Conservation (phyloP, 1,140 invertebrate genomes). For the Euura saliciscinereae region DNA sequence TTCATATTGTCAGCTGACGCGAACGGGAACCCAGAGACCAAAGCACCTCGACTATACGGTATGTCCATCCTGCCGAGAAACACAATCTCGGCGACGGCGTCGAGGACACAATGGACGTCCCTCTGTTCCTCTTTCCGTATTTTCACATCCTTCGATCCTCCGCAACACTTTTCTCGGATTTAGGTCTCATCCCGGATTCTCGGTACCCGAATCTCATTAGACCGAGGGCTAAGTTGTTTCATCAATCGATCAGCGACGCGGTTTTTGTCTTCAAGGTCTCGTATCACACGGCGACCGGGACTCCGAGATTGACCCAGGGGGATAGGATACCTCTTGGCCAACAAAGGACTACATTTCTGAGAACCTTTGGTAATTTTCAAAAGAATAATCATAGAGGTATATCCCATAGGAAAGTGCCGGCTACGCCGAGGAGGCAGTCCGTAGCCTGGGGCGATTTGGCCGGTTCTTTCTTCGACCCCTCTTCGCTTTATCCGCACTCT, state of each 20-base stretch:
- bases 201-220: background rate
- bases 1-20: too few species aligned
- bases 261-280: background rate
- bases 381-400: constrained; percentile 5
- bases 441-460: background rate
- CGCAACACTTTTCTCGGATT: background rate
- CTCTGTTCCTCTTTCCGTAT: background rate
- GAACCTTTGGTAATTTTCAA: constrained; percentile 7
- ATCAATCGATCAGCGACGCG: background rate
- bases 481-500: too few species aligned
- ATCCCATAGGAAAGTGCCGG: background rate
- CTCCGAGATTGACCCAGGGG: background rate
- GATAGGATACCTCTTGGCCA: background rate
- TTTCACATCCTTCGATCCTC: background rate
- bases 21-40: too few species aligned
- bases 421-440: background rate
- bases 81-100: background rate
- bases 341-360: background rate
- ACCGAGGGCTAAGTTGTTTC: background rate
- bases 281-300: background rate
- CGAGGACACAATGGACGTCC: background rate
- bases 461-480: background rate
- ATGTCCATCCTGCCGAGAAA: background rate
- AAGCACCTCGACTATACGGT: background rate
- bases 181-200: background rate